Conservation (phyloP, 2,888 invertebrate species). For the Lycaena phlaeas region DNA sequence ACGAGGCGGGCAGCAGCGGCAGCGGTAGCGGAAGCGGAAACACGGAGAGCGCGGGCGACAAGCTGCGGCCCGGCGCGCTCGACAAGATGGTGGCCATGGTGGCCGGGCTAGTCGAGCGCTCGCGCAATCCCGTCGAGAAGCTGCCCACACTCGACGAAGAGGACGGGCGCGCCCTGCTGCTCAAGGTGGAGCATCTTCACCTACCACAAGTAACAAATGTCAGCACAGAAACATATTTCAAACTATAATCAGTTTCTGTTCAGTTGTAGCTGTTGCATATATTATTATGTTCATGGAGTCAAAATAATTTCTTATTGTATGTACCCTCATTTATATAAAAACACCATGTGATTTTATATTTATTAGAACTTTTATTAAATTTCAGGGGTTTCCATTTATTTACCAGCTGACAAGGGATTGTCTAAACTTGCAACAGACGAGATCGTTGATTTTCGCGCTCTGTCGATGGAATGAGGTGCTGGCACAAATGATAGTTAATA, state of each 20-base stretch:
- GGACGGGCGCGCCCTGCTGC: conserved; percentile 87
- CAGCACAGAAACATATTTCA: too few species aligned
- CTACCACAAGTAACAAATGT: too few species aligned
- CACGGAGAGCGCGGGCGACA: conserved; percentile 63
- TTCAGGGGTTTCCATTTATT: conserved; percentile 90
- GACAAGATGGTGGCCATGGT: conserved; percentile 97
- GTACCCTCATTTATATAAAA: too few species aligned
- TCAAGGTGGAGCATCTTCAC: too few species aligned
- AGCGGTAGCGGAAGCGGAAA: conserved; percentile 30
- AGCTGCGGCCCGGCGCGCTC: conserved; percentile 90
- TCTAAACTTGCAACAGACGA: conserved; percentile 92
- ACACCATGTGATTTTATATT: conserved; percentile 15
- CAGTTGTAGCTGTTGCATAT: too few species aligned
- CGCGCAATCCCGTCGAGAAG: conserved; percentile 82
- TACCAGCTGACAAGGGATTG: conserved; percentile 96
- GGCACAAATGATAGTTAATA: conserved; percentile 89
- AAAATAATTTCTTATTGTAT: too few species aligned
- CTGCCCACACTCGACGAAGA: conserved; percentile 82
- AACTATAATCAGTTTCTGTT: too few species aligned
- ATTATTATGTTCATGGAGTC: too few species aligned
- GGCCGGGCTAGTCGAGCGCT: conserved; percentile 90
- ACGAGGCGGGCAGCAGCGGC: conserved; percentile 63
- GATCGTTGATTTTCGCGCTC: conserved; percentile 91
- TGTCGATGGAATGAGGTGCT: conserved; percentile 93
- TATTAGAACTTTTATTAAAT: conserved; percentile 19